Percentiles rank a stretch among this genome's conserved stretches.
These are phyloP conservation scores for Melangyna quadrimaculata DNA, from an alignment of 2,888 invertebrate genomes.

Conservation along the genomic window DNA sequence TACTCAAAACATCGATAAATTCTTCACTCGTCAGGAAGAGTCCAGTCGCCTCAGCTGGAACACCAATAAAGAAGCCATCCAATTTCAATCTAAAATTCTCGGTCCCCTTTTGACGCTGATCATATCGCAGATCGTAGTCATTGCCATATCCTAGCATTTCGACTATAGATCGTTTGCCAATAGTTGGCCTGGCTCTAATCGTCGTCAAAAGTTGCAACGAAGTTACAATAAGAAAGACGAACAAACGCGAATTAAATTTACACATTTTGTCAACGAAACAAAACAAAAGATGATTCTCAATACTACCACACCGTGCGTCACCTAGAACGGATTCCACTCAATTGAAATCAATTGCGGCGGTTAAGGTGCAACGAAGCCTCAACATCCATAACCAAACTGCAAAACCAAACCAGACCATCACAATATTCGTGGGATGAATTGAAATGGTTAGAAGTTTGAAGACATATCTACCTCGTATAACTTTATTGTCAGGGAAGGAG, in stretches of 20 bases:
- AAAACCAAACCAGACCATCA: constrained; percentile 18
- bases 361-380: constrained; percentile 65
- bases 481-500: not conserved
- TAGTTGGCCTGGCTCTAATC: constrained; percentile 15
- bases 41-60: constrained; percentile 73
- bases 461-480: not conserved
- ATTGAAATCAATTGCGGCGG: constrained; percentile 60
- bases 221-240: constrained; percentile 74
- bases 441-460: constrained; percentile 26
- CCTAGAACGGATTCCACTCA: constrained; percentile 57
- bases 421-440: constrained; percentile 54
- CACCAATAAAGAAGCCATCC: constrained; percentile 78
- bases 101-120: constrained; percentile 90
- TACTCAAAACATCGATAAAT: constrained; percentile 72
- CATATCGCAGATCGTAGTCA: constrained; percentile 82
- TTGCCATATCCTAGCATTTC: constrained; percentile 72
- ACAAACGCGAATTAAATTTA: constrained; percentile 79
- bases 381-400: not conserved
- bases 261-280: constrained; percentile 76
- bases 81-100: constrained; percentile 88
- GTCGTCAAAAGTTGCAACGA: constrained; percentile 75
- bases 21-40: constrained; percentile 72
- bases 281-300: not conserved
- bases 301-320: constrained; percentile 17
- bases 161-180: constrained; percentile 39